Evolutionary conservation across 2,113 vertebrate species (phyloP), one percentile per base, ranked within the genome.

Genomic region (Choloepus hoffmanni): DNA sequence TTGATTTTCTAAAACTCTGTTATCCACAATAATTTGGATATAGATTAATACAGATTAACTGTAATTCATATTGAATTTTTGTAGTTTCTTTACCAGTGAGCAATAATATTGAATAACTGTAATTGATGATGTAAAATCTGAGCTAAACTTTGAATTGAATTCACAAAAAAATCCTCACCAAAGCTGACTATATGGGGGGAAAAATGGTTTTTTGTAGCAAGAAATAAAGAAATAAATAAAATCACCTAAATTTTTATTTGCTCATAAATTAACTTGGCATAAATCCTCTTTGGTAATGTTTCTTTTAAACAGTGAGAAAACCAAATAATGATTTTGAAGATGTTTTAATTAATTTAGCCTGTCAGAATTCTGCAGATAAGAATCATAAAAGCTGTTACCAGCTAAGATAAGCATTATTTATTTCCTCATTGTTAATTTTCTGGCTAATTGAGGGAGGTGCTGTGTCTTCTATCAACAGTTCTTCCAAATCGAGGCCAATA

Each of bases 91-190:
- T 79, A 89, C 18, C 12, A 83, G 7, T 89, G 16, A 92, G 21
- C 15, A 95, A 70, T 76, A 72, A 45, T 79, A 84, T n/a, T 77
- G 19, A 78, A 33, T 79, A 78, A 40, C 21, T 73, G 21, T 85
- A 36, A 87, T 88, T 84, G 91, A 26, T 72, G 3, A 33, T 53
- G 3, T 45, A 73, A 89, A 91, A 30, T 88, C 65, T 72, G 28
- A 72, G 15, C 30, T 45, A 62, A 89, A 72, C 10, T 87, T 28
- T 95, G 45, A 93, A 85, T 93, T 68, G 74, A 95, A 79, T 45
- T 95, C 53, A 50, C 33, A 91, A 82, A 92, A 86, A 70, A 58
- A 53, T 43, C 55, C 6, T 12, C 13, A 78, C 92, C 55, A 72
- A 87, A 73, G 4, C 14, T 78, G 0, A 45, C 79, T 24, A 73